phyloP scores from a whole-genome alignment of 2,113 vertebrate genomes.

The Garra rufa region DNA sequence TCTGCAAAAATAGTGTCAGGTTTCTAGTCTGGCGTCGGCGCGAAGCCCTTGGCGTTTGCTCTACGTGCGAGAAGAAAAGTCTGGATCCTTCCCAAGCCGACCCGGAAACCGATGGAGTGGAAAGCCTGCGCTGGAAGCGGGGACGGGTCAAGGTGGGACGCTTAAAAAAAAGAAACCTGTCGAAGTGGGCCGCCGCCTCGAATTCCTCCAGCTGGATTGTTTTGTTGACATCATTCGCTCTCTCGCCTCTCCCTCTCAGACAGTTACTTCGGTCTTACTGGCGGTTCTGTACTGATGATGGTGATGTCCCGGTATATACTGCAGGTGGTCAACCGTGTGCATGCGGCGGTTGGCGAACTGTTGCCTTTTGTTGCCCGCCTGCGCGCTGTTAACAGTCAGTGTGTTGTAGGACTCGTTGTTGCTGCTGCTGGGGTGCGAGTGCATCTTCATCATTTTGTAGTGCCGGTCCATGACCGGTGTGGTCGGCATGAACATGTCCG shows the following conservation, averaged over 20 bases:
- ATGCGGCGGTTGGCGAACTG: slow-evolving; percentile 93
- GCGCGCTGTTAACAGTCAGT: slow-evolving; percentile 81
- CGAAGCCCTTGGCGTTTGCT: slow-evolving; percentile 79
- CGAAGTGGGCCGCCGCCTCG: neutral
- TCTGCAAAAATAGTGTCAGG: slow-evolving; percentile 59
- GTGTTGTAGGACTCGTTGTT: slow-evolving; percentile 92
- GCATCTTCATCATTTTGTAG: slow-evolving; percentile 94
- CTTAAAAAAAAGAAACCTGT: slow-evolving; percentile 48
- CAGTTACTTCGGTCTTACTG: slow-evolving; percentile 99
- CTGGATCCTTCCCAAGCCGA: slow-evolving; percentile 46
- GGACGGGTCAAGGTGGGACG: slow-evolving; percentile 56
- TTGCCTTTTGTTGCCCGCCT: slow-evolving; percentile 89
- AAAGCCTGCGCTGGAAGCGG: slow-evolving; percentile 73
- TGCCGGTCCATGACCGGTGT: slow-evolving; percentile 93
- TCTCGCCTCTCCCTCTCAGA: slow-evolving; percentile 70
- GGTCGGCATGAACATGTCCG: slow-evolving; percentile 90
- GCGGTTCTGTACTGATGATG: slow-evolving; percentile 89
- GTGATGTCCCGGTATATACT: slow-evolving; percentile 92
- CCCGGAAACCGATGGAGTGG: slow-evolving; percentile 61
- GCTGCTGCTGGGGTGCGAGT: slow-evolving; percentile 92
- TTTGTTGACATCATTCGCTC: slow-evolving; percentile 19
- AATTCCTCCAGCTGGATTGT: slow-evolving; percentile 18
- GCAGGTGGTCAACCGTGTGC: slow-evolving; percentile 97
- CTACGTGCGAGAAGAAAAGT: slow-evolving; percentile 65
- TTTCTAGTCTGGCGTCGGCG: slow-evolving; percentile 50